Conservation (phyloP, 2,888 invertebrate species). For the Diarsia mendica region DNA sequence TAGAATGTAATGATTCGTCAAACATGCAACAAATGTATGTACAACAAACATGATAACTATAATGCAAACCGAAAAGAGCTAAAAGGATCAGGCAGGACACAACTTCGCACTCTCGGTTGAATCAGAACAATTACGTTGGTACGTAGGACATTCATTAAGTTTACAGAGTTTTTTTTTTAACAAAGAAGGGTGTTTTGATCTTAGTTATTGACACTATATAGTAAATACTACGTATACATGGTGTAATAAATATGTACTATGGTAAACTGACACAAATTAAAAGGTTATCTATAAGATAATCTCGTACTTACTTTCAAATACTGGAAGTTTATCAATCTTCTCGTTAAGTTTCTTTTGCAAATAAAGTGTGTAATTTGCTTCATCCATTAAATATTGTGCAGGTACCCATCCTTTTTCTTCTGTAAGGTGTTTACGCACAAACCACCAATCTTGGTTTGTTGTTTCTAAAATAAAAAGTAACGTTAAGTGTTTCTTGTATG, state of each 20-base stretch:
- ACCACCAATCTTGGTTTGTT: conserved; percentile 97
- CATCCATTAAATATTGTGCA: conserved; percentile 96
- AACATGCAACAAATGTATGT: conserved; percentile 43
- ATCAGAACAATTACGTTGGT: neutral
- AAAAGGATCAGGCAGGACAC: conserved; percentile 15
- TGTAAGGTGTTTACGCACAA: conserved; percentile 96
- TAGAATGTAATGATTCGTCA: conserved; percentile 34
- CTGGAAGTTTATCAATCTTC: conserved; percentile 97
- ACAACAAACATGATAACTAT: conserved; percentile 24
- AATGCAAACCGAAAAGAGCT: conserved; percentile 9
- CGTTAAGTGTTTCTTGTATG: neutral
- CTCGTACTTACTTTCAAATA: conserved; percentile 96
- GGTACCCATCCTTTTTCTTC: conserved; percentile 99
- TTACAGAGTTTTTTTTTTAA: conserved; percentile 1
- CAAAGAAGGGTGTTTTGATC: neutral
- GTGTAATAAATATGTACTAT: neutral
- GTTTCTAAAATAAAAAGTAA: conserved; percentile 89
- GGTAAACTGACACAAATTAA: neutral
- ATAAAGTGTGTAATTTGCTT: conserved; percentile 94
- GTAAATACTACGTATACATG: neutral
- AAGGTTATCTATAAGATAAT: neutral
- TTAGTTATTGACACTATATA: neutral
- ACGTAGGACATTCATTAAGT: neutral
- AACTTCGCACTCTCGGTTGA: conserved; percentile 11
- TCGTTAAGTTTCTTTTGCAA: conserved; percentile 97